Conservation (phyloP, 2,113 vertebrate genomes). For the Hyaena hyaena region DNA sequence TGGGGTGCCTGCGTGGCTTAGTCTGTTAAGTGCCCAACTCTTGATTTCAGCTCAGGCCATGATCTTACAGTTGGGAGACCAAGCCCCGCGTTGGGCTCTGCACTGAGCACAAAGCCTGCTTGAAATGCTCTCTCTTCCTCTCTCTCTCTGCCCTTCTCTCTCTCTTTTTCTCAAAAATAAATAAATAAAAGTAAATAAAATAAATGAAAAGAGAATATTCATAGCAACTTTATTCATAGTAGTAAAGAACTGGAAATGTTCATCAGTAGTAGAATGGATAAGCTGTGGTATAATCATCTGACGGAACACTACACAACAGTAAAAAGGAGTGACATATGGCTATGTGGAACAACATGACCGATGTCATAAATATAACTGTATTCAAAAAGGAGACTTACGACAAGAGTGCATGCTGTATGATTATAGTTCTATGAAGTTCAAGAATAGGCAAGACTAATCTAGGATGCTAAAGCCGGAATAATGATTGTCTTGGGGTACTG, state of each 20-base stretch:
- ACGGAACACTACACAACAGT: background rate
- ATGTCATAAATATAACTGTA: background rate
- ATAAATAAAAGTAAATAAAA: background rate
- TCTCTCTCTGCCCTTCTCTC: background rate
- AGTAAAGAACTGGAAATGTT: background rate
- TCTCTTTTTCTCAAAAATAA: background rate
- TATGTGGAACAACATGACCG: background rate
- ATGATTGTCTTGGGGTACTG: background rate
- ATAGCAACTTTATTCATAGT: background rate
- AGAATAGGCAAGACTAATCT: background rate
- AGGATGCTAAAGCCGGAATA: background rate
- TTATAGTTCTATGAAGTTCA: background rate
- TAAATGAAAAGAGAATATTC: background rate
- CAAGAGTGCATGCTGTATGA: background rate
- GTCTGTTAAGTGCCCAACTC: background rate
- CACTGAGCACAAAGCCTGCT: background rate
- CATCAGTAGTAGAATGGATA: background rate
- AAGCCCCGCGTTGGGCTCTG: background rate
- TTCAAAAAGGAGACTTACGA: background rate
- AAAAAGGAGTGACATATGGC: background rate
- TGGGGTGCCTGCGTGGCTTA: background rate
- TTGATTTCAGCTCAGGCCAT: background rate
- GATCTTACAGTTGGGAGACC: background rate
- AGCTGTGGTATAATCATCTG: background rate
- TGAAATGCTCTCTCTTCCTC: background rate